Conservation (phyloP, 2,797 vertebrate genomes). For the Euthynnus affinis region DNA sequence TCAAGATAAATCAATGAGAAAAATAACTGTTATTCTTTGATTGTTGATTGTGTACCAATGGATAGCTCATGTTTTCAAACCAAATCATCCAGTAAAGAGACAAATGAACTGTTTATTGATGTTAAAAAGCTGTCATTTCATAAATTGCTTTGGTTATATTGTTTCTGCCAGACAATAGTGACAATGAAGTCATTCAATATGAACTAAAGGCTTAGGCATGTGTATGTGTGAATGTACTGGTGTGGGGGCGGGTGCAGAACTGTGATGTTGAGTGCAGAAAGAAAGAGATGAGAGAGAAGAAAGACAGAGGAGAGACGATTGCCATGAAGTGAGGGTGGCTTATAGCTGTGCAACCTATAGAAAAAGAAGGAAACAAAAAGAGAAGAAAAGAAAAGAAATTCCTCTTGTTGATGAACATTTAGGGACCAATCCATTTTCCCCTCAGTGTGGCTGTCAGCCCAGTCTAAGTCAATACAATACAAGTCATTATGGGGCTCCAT, state of each 20-base stretch:
- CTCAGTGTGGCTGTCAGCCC: slow-evolving; percentile 62
- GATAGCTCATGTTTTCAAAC: slow-evolving; percentile 42
- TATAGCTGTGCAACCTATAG: slow-evolving; percentile 33
- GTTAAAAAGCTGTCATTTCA: slow-evolving; percentile 66
- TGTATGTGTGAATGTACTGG: slow-evolving; percentile 55
- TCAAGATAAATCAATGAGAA: slow-evolving; percentile 14
- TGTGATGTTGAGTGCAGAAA: slow-evolving; percentile 52
- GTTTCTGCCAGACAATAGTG: slow-evolving; percentile 67
- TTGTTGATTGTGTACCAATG: not conserved
- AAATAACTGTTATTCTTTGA: slow-evolving; percentile 5
- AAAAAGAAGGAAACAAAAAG: slow-evolving; percentile 24
- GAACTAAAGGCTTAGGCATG: slow-evolving; percentile 58
- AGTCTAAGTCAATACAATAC: slow-evolving; percentile 67
- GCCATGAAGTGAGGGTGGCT: slow-evolving; percentile 34
- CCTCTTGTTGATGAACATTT: slow-evolving; percentile 72
- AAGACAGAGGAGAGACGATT: slow-evolving; percentile 13
- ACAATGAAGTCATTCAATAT: slow-evolving; percentile 70
- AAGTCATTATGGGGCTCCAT: slow-evolving; percentile 60
- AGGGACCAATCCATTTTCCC: slow-evolving; percentile 70
- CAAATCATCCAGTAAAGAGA: slow-evolving; percentile 37
- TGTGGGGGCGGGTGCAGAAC: slow-evolving; percentile 61
- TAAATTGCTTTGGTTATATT: slow-evolving; percentile 55
- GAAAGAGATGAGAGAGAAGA: slow-evolving; percentile 36
- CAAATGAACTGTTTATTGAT: slow-evolving; percentile 31
- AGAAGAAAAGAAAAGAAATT: slow-evolving; percentile 37